phyloP scores from a whole-genome alignment of 2,113 vertebrate species.

The Felis chaus region DNA sequence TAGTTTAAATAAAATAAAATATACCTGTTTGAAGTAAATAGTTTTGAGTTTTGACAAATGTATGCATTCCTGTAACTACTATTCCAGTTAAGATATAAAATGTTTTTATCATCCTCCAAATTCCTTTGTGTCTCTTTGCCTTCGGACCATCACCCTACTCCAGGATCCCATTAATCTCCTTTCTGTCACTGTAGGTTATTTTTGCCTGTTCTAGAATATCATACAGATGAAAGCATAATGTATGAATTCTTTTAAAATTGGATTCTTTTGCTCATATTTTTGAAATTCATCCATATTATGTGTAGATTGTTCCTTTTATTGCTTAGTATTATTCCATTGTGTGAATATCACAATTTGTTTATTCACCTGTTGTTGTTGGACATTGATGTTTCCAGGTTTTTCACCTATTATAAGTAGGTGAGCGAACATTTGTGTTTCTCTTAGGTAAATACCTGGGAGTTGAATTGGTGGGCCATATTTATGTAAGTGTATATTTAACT shows the following conservation, averaged over 20 bases:
- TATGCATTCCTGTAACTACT: not conserved
- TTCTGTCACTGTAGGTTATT: not conserved
- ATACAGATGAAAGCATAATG: not conserved
- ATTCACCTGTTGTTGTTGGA: not conserved
- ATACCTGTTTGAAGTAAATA: not conserved
- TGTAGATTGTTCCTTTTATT: not conserved
- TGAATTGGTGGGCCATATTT: not conserved
- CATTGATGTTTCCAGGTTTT: not conserved
- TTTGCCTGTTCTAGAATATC: not conserved
- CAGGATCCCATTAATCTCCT: not conserved
- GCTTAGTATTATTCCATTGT: not conserved
- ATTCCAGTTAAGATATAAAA: not conserved
- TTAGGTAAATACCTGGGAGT: not conserved
- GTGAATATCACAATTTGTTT: not conserved
- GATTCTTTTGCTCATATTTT: not conserved
- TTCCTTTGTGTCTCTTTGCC: not conserved
- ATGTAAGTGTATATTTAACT: not conserved
- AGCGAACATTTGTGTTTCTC: not conserved
- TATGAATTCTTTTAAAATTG: not conserved
- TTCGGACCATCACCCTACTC: not conserved
- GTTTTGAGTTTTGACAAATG: not conserved
- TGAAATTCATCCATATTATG: not conserved
- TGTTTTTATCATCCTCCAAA: not conserved
- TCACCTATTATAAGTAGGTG: not conserved
- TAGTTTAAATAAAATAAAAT: not conserved